Percentiles rank a stretch among this genome's conserved stretches.
Evolutionary conservation across 2,113 vertebrate species (phyloP).

Genomic region (Ancistrus triradiatus): DNA sequence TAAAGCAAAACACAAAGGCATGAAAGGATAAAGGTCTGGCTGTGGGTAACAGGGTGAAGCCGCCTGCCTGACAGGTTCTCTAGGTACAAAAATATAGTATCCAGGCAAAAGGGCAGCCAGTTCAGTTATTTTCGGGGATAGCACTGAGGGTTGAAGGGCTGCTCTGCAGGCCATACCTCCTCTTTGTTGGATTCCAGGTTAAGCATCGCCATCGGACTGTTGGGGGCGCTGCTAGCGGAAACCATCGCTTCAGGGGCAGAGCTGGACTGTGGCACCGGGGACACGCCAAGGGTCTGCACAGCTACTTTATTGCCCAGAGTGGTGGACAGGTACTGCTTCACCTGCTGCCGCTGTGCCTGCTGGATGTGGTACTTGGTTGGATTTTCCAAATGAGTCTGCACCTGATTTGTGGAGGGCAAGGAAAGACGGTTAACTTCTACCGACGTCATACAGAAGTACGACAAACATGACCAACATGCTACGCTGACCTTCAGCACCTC

Average conservation of each 20-base stretch:
- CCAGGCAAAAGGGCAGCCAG: too few species aligned
- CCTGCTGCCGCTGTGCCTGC: constrained; percentile 79
- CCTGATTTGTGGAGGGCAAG: too few species aligned
- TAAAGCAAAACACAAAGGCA: too few species aligned
- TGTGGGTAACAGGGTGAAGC: too few species aligned
- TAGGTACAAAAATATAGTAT: too few species aligned
- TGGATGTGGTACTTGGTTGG: constrained; percentile 84
- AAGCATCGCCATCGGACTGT: constrained; percentile 71
- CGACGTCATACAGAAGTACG: too few species aligned
- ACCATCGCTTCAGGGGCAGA: constrained; percentile 51
- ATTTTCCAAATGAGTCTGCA: constrained; percentile 61
- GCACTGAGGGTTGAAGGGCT: constrained; percentile 18
- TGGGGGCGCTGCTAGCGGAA: constrained; percentile 66
- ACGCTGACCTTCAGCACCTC: constrained; percentile 81
- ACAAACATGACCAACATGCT: too few species aligned
- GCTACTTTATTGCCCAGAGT: constrained; percentile 68
- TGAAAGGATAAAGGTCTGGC: too few species aligned
- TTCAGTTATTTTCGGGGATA: too few species aligned
- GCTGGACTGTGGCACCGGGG: constrained; percentile 49
- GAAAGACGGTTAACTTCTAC: too few species aligned
- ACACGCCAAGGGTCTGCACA: constrained; percentile 59
- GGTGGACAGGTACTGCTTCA: constrained; percentile 80
- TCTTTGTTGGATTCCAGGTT: constrained; percentile 73
- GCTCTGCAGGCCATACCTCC: too few species aligned
- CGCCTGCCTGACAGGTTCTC: too few species aligned